These are phyloP conservation scores for Pachliopta kotzebuea DNA, from an alignment of 2,888 invertebrate genomes.

Conservation along the genomic window DNA sequence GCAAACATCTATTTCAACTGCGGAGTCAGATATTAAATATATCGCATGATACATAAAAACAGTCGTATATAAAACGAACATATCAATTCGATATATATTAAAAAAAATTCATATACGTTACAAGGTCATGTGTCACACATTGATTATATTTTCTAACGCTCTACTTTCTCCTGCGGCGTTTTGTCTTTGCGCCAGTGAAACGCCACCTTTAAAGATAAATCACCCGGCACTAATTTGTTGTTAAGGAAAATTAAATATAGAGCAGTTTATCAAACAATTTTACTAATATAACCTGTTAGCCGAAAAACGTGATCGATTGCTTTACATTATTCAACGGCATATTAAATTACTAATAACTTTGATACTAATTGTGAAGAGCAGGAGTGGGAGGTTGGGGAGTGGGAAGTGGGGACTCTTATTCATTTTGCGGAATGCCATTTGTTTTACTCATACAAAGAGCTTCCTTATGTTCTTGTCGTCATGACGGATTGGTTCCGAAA, in stretches of 20 bases:
- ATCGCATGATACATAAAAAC: too few relatives aligned
- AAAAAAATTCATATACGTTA: too few relatives aligned
- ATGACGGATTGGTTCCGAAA: background rate
- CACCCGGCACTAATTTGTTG: constrained; percentile 43
- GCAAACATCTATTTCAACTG: too few relatives aligned
- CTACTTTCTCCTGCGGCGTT: too few relatives aligned
- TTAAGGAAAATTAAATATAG: constrained; percentile 42
- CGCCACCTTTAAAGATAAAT: constrained; percentile 40
- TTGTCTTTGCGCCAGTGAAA: too few relatives aligned
- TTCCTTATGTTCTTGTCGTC: constrained; percentile 15
- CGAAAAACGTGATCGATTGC: constrained; percentile 35
- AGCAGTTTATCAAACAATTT: constrained; percentile 47
- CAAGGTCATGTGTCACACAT: too few relatives aligned
- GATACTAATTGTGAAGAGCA: constrained; percentile 16
- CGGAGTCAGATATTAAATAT: too few relatives aligned
- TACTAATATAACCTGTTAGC: constrained; percentile 44
- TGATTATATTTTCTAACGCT: too few relatives aligned
- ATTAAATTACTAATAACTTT: constrained; percentile 31
- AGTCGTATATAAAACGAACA: too few relatives aligned
- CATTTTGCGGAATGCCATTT: constrained; percentile 20
- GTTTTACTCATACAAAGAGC: constrained; percentile 26
- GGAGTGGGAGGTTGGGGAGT: background rate
- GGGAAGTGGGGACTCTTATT: constrained; percentile 5
- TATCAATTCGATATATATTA: too few relatives aligned
- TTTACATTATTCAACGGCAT: constrained; percentile 30